These are phyloP conservation scores for Fistularia tabacaria DNA, from an alignment of 2,797 vertebrate genomes.

Conservation along the genomic window DNA sequence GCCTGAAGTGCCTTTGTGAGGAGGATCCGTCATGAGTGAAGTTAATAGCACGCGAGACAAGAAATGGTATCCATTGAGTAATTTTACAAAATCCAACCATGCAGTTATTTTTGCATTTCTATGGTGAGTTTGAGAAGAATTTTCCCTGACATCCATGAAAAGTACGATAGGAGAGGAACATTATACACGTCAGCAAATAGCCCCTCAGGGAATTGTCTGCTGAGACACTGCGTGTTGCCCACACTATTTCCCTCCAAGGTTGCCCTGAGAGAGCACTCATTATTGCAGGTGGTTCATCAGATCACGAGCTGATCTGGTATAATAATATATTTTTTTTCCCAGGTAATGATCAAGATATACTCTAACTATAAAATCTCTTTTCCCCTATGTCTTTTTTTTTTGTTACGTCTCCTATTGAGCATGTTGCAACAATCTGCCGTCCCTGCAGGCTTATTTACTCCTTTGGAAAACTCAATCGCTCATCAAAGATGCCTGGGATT, in stretches of 20 bases:
- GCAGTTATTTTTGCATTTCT: slow-evolving; percentile 21
- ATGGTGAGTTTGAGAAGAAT: slow-evolving; percentile 5
- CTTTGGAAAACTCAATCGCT: slow-evolving; percentile 57
- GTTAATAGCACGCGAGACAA: slow-evolving; percentile 15
- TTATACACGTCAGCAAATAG: slow-evolving; percentile 46
- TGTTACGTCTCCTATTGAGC: slow-evolving; percentile 16
- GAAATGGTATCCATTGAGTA: no score
- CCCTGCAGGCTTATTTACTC: slow-evolving; percentile 55
- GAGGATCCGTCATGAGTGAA: slow-evolving; percentile 7
- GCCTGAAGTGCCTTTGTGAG: no score
- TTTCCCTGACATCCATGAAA: slow-evolving; percentile 15
- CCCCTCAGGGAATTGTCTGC: slow-evolving; percentile 5
- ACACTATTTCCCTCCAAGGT: no score
- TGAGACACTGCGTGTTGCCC: no score
- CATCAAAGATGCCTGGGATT: slow-evolving; percentile 58
- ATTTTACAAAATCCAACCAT: slow-evolving; percentile 17
- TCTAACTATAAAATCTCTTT: no score
- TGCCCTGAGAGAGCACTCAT: no score
- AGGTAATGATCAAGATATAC: no score
- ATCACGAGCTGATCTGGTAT: no score
- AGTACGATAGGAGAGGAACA: slow-evolving; percentile 11
- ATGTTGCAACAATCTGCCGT: slow-evolving; percentile 41
- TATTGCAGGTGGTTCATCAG: no score
- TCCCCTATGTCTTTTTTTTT: slow-evolving; percentile 10
- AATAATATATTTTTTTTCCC: no score